Base-by-base conservation (phyloP, 2,888 invertebrate genomes). In the Dasysyrphus albostriatus region DNA sequence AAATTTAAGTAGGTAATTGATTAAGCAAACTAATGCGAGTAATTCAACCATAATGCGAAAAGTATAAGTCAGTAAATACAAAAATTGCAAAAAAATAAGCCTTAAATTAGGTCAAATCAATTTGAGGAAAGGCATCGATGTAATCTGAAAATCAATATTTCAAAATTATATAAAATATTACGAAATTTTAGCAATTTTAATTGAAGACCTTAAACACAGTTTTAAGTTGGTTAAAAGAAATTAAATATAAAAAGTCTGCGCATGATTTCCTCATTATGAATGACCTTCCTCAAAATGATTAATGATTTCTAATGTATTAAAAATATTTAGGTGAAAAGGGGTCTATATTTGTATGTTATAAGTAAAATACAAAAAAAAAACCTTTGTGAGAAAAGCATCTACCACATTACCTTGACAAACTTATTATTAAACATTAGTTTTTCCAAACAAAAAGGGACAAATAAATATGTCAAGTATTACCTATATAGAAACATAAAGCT, bases 251-350 rank as follows among this genome's bases (percentile, higher is more conserved):
- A 24, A 54, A 39, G 6, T 24, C 6, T 5, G 14, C 14, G 5
- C 24, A 39, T 24, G 61, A 42, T 42, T 42, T 61, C 24, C 8
- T 42, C 34, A 58, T 58, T 37, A 47, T 14, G 1, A 0, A 34
- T 37, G 58, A 19, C 58, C 58, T 58, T 37, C 61, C 39, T 14
- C 42, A 42, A 42, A 61, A 61, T 61, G 61, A 61, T 61, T 61
- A 61, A 61, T 61, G n/a, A 42, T 42, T 19, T 6, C 24, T 24
- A 59, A 59, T 59, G 19, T 10, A 59, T 39, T 14, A 3, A 2
- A 54, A 54, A 32, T 4, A 54, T 54, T n/a, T 32, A 54, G 29
- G 29, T 54, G n/a, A 54, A 54, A 54, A 29, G 54, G 12, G 29
- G 29, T 54, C 7, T 32, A 24, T 12, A 24, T 24, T 24, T 24